Evolutionary conservation across 1,140 invertebrate species (phyloP).

Genomic region (Cydia strobilella): DNA sequence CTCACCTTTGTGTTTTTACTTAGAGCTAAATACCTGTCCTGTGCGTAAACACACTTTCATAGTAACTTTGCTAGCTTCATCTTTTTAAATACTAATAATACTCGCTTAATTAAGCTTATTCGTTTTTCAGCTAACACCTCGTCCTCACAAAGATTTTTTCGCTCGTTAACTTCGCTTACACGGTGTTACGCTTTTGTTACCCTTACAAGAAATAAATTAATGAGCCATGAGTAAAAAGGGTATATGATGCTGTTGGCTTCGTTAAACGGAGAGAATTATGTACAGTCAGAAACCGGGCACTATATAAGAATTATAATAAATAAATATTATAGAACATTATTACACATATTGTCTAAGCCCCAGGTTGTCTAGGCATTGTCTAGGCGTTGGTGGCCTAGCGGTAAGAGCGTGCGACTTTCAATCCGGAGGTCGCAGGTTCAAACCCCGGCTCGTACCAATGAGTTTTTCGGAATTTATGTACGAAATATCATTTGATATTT

Average conservation of each 20-base stretch:
- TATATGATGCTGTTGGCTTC: background rate
- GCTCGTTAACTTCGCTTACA: background rate
- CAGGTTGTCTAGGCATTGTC: too few species aligned
- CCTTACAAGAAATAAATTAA: constrained; percentile 17
- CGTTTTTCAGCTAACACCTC: constrained; percentile 15
- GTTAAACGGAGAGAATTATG: constrained; percentile 1
- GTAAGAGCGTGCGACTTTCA: too few species aligned
- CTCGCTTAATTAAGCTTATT: background rate
- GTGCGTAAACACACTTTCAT: background rate
- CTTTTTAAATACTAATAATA: background rate
- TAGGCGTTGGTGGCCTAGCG: too few species aligned
- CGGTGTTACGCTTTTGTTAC: constrained; percentile 9
- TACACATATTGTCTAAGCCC: too few species aligned
- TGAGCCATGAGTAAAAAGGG: constrained; percentile 7
- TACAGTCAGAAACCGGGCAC: too few species aligned
- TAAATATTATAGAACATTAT: too few species aligned
- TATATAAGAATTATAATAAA: too few species aligned
- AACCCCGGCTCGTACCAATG: too few species aligned
- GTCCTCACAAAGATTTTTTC: constrained; percentile 16
- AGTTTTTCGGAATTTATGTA: too few species aligned
- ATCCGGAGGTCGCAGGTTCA: too few species aligned
- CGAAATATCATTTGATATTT: too few species aligned
- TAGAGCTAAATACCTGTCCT: background rate
- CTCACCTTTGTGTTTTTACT: background rate
- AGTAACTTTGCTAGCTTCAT: background rate